These are phyloP conservation scores for Anarsia innoxiella DNA, from an alignment of 2,888 invertebrate genomes.

Conservation along the genomic window DNA sequence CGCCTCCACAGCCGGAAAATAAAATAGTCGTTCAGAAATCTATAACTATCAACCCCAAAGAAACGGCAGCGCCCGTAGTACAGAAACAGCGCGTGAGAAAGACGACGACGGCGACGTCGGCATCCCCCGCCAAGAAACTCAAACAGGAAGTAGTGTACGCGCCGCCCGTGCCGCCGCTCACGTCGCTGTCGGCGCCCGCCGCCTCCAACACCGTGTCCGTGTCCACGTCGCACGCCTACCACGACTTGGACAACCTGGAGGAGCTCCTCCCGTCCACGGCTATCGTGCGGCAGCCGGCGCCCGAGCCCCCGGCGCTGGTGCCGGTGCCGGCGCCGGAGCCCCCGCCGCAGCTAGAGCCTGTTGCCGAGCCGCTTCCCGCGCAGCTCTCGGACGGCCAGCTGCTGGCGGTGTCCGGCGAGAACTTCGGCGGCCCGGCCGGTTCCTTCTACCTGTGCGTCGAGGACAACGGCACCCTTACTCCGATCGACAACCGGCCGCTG, in stretches of 20 bases:
- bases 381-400: constrained; percentile 77
- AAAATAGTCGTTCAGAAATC: constrained; percentile 50
- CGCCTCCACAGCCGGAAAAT: constrained; percentile 41
- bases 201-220: constrained; percentile 34
- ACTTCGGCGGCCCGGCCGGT: constrained; percentile 81
- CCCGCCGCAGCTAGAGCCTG: constrained; percentile 22
- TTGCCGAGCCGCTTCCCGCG: constrained; percentile 31
- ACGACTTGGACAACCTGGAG: constrained; percentile 61
- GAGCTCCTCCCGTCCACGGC: constrained; percentile 65
- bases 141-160: constrained; percentile 51
- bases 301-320: constrained; percentile 11
- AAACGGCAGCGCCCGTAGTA: constrained; percentile 28
- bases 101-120: constrained; percentile 35
- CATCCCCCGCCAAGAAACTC: constrained; percentile 48
- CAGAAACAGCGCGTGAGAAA: constrained; percentile 46
- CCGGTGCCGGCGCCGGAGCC: constrained; percentile 3
- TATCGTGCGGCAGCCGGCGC: constrained; percentile 48
- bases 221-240: constrained; percentile 31
- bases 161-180: constrained; percentile 24
- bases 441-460: constrained; percentile 85
- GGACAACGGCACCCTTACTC: constrained; percentile 81
- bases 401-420: constrained; percentile 83
- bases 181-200: constrained; percentile 22
- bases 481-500: constrained; percentile 81
- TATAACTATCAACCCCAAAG: constrained; percentile 37